These are phyloP conservation scores for Lacerta viridis DNA, from an alignment of 2,797 vertebrate genomes.

Conservation along the genomic window DNA sequence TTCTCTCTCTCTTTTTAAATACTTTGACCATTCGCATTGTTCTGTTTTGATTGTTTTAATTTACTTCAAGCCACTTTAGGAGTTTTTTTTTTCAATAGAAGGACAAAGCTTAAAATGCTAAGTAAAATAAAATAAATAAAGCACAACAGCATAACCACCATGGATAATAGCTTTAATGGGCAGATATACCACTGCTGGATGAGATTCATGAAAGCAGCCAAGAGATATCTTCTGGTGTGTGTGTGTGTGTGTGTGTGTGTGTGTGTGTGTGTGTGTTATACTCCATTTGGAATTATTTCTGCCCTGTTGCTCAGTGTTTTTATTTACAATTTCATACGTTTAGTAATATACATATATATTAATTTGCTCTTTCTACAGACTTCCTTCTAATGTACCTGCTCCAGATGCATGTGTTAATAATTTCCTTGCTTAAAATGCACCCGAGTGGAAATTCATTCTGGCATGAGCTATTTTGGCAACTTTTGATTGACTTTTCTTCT, in stretches of 20 bases:
- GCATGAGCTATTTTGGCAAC: constrained; percentile 27
- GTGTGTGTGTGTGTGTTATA: background rate
- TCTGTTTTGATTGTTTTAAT: background rate
- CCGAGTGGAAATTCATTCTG: background rate
- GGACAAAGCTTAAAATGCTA: background rate
- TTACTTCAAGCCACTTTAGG: background rate
- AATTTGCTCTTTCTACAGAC: rapidly evolving
- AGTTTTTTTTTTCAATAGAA: background rate
- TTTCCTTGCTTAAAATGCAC: background rate
- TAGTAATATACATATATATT: background rate
- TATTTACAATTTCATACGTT: rapidly evolving
- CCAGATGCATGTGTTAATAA: constrained; percentile 5
- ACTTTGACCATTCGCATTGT: background rate
- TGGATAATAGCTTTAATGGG: constrained; percentile 10
- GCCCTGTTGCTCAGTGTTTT: background rate
- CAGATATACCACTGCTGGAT: background rate
- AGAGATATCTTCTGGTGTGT: background rate
- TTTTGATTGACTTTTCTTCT: constrained; percentile 33
- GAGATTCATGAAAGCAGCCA: constrained; percentile 8
- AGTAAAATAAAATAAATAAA: constrained; percentile 2
- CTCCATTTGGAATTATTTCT: background rate
- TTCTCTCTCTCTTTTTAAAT: background rate
- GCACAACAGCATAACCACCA: background rate
- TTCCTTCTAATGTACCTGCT: constrained; percentile 19
- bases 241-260: background rate